Percentiles rank a stretch among this genome's conserved stretches.
Conservation (phyloP, 2,113 vertebrate species). For the Colossoma macropomum region DNA sequence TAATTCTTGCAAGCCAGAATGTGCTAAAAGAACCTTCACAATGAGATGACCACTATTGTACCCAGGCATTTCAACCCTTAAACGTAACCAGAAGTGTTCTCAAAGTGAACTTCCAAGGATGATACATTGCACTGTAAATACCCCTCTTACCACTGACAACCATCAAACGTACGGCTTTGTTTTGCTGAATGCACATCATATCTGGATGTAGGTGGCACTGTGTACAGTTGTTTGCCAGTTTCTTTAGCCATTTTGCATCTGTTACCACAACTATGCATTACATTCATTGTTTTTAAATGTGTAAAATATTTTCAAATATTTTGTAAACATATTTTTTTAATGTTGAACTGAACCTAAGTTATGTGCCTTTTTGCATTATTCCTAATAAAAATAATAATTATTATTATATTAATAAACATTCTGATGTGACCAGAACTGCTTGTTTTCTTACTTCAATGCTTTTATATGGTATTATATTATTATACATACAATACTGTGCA, state of each 20-base stretch:
- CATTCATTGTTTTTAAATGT: slow-evolving; percentile 13
- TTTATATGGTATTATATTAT: background rate
- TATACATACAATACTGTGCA: no score
- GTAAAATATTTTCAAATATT: slow-evolving; percentile 49
- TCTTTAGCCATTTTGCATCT: slow-evolving; percentile 16
- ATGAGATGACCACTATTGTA: background rate
- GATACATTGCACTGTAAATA: slow-evolving; percentile 23
- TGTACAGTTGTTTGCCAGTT: slow-evolving; percentile 27
- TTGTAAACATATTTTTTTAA: slow-evolving; percentile 54
- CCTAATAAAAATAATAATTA: slow-evolving; percentile 65
- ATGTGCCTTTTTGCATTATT: slow-evolving; percentile 62
- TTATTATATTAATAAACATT: slow-evolving; percentile 54
- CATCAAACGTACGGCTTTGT: background rate
- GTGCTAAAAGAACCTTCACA: background rate
- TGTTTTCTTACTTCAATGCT: background rate
- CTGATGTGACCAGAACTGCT: slow-evolving; percentile 1
- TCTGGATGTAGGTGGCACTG: background rate
- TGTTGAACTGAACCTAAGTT: slow-evolving; percentile 66
- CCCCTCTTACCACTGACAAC: background rate
- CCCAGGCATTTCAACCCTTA: background rate
- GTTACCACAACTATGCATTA: background rate
- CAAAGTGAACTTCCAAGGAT: no score
- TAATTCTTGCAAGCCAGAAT: no score
- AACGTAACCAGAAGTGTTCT: background rate
- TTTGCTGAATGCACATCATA: slow-evolving; percentile 1